phyloP scores from a whole-genome alignment of 2,888 invertebrate species.

The Chouioia cunea region DNA sequence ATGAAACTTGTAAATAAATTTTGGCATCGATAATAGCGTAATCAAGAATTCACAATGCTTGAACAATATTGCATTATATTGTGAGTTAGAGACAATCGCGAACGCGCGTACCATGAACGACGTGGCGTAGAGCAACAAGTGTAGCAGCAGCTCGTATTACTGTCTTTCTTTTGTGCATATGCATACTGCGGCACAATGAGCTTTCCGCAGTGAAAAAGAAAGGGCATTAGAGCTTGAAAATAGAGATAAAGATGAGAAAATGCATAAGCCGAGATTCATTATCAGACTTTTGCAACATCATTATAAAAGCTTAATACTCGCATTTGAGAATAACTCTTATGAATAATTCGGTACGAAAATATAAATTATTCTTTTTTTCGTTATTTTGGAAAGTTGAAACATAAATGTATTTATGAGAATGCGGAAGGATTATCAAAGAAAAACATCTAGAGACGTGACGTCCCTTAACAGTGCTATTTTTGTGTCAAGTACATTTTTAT shows the following conservation, averaged over 20 bases:
- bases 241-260: not conserved
- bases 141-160: not conserved
- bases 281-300: too few species aligned
- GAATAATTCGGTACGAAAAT: too few species aligned
- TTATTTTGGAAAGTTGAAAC: too few species aligned
- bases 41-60: conserved; percentile 46
- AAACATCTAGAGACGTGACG: too few species aligned
- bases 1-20: not conserved
- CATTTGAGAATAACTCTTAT: too few species aligned
- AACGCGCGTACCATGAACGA: conserved; percentile 13
- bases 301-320: too few species aligned
- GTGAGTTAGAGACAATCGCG: conserved; percentile 48
- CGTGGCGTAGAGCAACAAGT: conserved; percentile 17
- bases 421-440: too few species aligned
- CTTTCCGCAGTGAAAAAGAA: not conserved
- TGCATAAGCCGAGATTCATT: not conserved
- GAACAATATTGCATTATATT: conserved; percentile 48
- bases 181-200: conserved; percentile 6
- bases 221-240: conserved; percentile 15
- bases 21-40: not conserved
- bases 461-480: too few species aligned
- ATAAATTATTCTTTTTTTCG: too few species aligned
- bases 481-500: too few species aligned
- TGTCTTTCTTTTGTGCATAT: conserved; percentile 13
- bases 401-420: too few species aligned